Evolutionary conservation across 1,140 invertebrate species (phyloP).

Genomic region (Thereuonema tuberculata): DNA sequence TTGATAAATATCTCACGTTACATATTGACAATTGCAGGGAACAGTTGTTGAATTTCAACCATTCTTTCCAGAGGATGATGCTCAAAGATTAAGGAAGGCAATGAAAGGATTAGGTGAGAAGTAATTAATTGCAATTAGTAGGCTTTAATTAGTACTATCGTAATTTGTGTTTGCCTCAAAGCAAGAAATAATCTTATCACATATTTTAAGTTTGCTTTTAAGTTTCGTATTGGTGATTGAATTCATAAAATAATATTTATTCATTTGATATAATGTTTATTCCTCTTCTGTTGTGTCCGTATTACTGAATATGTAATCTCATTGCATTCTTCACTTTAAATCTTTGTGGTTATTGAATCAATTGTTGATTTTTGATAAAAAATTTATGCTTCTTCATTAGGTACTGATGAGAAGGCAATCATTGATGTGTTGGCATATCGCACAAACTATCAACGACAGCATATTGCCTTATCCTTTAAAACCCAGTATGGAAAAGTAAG

Average conservation of each 20-base stretch:
- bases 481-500: constrained; percentile 78
- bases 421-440: constrained; percentile 77
- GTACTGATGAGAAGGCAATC: constrained; percentile 82
- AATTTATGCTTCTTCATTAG: constrained; percentile 34
- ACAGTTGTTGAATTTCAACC: constrained; percentile 20
- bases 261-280: no score
- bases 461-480: constrained; percentile 83
- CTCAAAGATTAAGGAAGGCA: constrained; percentile 70
- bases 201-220: no score
- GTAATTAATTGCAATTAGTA: no score
- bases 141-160: constrained; percentile 2
- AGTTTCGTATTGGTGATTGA: no score
- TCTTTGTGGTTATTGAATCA: background rate
- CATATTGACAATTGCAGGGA: no score
- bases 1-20: no score
- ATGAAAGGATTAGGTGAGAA: constrained; percentile 63
- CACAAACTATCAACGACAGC: constrained; percentile 73
- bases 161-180: background rate
- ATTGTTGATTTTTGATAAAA: background rate
- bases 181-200: no score
- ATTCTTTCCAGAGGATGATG: constrained; percentile 78
- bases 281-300: no score
- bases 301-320: no score
- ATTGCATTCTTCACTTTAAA: background rate
- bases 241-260: no score